A percentile compares a stretch with the other conserved stretches of the same genome.
phyloP scores from a whole-genome alignment of 2,113 vertebrate genomes.

The Trachemys scripta region DNA sequence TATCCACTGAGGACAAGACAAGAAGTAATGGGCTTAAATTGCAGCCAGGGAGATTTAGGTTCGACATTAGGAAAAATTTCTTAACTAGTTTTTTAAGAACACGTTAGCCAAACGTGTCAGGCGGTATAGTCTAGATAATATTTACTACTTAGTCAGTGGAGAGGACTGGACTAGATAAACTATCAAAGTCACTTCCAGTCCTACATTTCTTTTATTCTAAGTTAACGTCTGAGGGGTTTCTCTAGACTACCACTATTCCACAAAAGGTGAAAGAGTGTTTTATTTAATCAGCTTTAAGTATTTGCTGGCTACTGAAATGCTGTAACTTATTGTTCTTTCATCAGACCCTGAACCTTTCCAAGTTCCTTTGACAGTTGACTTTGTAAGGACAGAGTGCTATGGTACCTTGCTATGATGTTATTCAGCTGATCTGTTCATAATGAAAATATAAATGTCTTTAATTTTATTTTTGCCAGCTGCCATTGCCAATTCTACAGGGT shows the following conservation, averaged over 20 bases:
- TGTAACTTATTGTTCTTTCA: slow-evolving; percentile 11
- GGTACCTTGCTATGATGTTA: slow-evolving; percentile 19
- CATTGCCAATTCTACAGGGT: slow-evolving; percentile 18
- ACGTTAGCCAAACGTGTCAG: neutral
- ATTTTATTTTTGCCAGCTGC: slow-evolving; percentile 37
- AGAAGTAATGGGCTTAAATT: neutral
- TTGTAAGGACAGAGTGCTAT: neutral
- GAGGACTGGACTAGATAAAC: neutral
- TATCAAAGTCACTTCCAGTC: neutral
- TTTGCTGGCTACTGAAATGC: neutral
- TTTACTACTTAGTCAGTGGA: neutral
- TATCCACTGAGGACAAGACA: neutral
- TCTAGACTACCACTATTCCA: neutral
- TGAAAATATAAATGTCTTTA: slow-evolving; percentile 60
- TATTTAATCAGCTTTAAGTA: neutral
- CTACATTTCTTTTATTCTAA: neutral
- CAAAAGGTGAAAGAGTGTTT: neutral
- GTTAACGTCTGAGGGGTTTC: neutral
- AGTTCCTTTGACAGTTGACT: neutral
- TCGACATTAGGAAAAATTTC: neutral
- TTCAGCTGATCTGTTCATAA: slow-evolving; percentile 22
- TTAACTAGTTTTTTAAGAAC: neutral
- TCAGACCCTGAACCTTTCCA: neutral
- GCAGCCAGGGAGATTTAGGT: neutral
- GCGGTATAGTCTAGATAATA: neutral